These are phyloP conservation scores for Perca schrenkii DNA, from an alignment of 2,113 vertebrate species.

Conservation along the genomic window DNA sequence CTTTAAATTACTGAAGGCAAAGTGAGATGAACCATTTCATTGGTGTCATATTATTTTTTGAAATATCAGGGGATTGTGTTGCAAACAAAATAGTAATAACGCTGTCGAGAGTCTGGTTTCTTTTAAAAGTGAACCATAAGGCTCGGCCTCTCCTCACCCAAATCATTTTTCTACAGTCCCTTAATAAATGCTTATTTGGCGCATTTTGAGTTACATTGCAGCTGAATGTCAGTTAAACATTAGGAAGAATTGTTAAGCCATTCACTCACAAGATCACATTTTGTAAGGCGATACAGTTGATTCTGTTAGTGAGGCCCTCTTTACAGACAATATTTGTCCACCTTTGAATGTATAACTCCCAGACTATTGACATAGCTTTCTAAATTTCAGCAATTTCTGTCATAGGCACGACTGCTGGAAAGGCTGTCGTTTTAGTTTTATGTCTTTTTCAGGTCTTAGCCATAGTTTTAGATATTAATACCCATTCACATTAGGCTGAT, in stretches of 20 bases:
- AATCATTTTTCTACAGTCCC: background rate
- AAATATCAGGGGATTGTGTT: background rate
- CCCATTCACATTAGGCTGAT: conserved; percentile 14
- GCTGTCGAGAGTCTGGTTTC: background rate
- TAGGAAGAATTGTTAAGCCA: background rate
- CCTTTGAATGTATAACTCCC: conserved; percentile 7
- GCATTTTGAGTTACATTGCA: background rate
- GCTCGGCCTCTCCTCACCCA: no score
- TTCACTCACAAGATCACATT: conserved; percentile 26
- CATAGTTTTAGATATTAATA: conserved; percentile 27
- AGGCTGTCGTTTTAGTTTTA: background rate
- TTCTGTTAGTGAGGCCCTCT: conserved; percentile 26
- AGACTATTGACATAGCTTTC: conserved; percentile 22
- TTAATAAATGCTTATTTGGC: background rate
- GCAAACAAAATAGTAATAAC: background rate
- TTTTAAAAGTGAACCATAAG: no score
- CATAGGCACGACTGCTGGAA: conserved; percentile 10
- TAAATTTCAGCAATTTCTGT: conserved; percentile 41
- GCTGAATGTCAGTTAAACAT: conserved; percentile 20
- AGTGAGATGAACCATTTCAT: background rate
- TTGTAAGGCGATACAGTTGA: conserved; percentile 40
- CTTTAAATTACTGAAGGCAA: background rate
- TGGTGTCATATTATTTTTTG: background rate
- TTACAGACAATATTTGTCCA: conserved; percentile 23
- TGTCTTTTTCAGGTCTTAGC: conserved; percentile 16